Conservation (phyloP, 2,888 invertebrate species). For the Trissonchulus latispiculum region DNA sequence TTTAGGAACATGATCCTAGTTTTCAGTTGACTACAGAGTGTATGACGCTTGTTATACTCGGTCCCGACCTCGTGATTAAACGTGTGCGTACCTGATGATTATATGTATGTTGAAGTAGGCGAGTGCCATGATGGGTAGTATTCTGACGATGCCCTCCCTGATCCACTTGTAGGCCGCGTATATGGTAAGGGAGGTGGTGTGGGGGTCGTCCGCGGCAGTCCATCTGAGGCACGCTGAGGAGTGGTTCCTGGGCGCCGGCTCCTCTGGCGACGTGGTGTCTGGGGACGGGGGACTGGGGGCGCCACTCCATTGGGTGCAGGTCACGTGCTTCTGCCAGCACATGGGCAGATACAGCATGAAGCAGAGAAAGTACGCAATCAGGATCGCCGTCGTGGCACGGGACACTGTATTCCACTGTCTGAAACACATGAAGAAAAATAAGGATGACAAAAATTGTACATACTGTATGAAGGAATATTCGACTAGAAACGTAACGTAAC, state of each 20-base stretch:
- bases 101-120: constrained; percentile 39
- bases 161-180: constrained; percentile 36
- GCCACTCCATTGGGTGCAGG: neutral
- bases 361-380: constrained; percentile 36
- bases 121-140: constrained; percentile 40
- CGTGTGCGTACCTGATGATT: constrained; percentile 30
- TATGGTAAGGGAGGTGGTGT: neutral
- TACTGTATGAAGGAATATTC: too few relatives aligned
- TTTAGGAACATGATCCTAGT: too few relatives aligned
- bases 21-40: too few relatives aligned
- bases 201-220: neutral
- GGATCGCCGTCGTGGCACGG: constrained; percentile 34
- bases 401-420: constrained; percentile 41
- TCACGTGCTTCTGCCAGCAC: constrained; percentile 18
- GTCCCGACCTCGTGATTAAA: too few relatives aligned
- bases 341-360: constrained; percentile 38
- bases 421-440: constrained; percentile 40
- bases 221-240: neutral
- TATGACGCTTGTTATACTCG: too few relatives aligned
- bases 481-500: too few relatives aligned
- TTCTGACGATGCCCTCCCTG: constrained; percentile 37
- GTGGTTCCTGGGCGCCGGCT: too few relatives aligned
- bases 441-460: too few relatives aligned
- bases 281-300: too few relatives aligned
- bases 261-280: too few relatives aligned